Conservation (phyloP, 2,797 vertebrate genomes). For the Glossophaga mutica region DNA sequence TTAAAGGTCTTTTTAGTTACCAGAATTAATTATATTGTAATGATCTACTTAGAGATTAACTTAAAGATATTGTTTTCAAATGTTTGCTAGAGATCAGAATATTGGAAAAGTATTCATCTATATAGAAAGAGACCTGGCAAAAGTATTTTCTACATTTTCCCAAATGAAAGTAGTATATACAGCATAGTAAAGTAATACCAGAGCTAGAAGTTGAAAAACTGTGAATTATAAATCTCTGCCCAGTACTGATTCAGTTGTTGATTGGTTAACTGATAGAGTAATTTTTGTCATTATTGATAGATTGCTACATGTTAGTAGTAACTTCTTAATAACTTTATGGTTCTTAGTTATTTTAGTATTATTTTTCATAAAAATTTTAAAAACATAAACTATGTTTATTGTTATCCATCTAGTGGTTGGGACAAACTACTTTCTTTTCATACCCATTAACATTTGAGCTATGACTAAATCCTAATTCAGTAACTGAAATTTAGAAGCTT, state of each 20-base stretch:
- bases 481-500: neutral
- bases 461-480: neutral
- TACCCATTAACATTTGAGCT: neutral
- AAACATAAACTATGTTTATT: neutral
- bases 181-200: neutral
- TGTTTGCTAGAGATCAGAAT: neutral
- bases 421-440: neutral
- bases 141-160: neutral
- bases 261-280: neutral
- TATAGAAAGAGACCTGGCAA: neutral
- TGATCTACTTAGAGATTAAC: neutral
- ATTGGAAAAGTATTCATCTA: neutral
- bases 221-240: neutral
- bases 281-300: neutral
- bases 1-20: slow-evolving; percentile 57
- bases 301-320: neutral
- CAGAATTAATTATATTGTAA: neutral
- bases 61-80: neutral
- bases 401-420: neutral
- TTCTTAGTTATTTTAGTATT: neutral
- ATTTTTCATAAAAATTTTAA: neutral
- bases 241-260: neutral
- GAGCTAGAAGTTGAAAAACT: neutral
- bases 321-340: neutral
- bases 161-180: neutral